Base-by-base conservation (phyloP, 2,797 vertebrate species). In the Craterocephalus amniculus region DNA sequence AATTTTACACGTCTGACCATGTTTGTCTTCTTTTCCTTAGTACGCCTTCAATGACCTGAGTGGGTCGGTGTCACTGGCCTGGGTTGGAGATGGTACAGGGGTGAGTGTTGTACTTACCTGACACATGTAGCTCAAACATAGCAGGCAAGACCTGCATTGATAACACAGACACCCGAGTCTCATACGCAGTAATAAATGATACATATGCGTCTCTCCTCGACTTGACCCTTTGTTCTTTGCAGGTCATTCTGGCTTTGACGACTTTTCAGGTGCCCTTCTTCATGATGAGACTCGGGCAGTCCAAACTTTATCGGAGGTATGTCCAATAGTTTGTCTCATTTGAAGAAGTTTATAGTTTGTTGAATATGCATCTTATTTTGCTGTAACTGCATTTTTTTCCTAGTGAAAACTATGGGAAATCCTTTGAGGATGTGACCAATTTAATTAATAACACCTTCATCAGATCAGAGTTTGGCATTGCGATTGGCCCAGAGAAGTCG, bases 381-480 rank as follows among this genome's bases (percentile, higher is more conserved):
- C 40, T 60, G 20, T 18, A 43, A 61, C 38, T 7, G 11, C n/a
- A n/a, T 43, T 65, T 82, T n/a, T 88, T 48, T 82, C 20, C 43
- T 74, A 99, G 97, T 32, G 95, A 98, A 86, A 92, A 99, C 87
- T 99, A 98, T 2, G 97, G 97, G 48, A 98, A 98, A 85, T 93
- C 93, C 0, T 99, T 98, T 76, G 67, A 91, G 73, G 97, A 99
- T 63, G 95, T 98, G 80, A 97, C 96, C 26, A 52, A 58, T 10
- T 95, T 97, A 56, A 97, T 98, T 89, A 97, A 97, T 85, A 96
- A 95, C 89, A 98, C 96, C 58, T 98, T 97, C 87, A 97, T 99
- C 91, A 93, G 93, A 58, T 95, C 96, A 2, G 96, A 97, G 81
- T 96, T 96, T 70, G 97, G 97, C 72, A 97, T 99, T 66, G 95